Conservation (phyloP, 2,113 vertebrate genomes). For the Stigmatopora argus region DNA sequence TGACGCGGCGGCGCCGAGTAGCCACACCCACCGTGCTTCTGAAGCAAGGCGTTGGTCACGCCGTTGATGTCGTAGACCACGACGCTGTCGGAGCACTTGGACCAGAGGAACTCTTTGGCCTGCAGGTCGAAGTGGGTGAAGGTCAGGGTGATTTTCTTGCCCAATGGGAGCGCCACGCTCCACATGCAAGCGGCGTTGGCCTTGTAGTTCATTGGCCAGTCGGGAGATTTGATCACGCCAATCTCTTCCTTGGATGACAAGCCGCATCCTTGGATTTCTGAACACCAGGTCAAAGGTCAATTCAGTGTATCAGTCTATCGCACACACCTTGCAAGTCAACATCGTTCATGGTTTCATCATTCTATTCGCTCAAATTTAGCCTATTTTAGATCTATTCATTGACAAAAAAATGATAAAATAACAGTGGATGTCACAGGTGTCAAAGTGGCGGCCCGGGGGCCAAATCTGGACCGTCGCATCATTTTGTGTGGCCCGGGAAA, state of each 20-base stretch:
- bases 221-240: constrained; percentile 67
- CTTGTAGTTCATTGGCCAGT: constrained; percentile 72
- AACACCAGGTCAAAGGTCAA: background rate
- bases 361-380: no score
- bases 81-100: constrained; percentile 59
- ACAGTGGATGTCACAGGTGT: no score
- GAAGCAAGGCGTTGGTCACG: constrained; percentile 14
- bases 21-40: constrained; percentile 61
- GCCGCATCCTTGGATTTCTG: constrained; percentile 73
- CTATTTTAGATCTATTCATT: no score
- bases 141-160: constrained; percentile 54
- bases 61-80: constrained; percentile 52
- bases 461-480: no score
- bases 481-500: no score
- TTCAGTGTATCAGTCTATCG: no score
- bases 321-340: no score
- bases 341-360: no score
- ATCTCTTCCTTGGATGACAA: constrained; percentile 50
- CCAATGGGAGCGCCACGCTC: constrained; percentile 52
- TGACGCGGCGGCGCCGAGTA: background rate
- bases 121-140: constrained; percentile 74
- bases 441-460: no score
- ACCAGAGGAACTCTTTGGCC: constrained; percentile 35
- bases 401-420: no score
- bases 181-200: constrained; percentile 68